phyloP scores from a whole-genome alignment of 2,888 invertebrate species.

The Leptopilina syphax region DNA sequence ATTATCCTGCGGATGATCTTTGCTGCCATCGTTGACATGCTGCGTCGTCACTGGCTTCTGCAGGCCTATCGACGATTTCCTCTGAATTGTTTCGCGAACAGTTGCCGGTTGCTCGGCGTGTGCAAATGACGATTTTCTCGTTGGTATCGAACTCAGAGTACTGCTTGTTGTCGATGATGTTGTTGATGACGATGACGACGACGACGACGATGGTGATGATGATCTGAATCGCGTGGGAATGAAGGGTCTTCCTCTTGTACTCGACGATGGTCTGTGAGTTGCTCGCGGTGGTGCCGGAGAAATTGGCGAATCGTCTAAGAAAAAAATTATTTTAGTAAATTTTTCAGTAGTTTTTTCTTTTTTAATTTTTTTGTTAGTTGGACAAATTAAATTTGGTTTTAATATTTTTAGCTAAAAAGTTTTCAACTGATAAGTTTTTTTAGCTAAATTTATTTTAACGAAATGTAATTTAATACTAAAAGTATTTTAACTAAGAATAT shows the following conservation, averaged over 20 bases:
- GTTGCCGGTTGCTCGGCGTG: slow-evolving; percentile 69
- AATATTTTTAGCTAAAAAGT: too few species aligned
- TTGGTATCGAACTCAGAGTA: slow-evolving; percentile 58
- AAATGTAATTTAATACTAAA: too few species aligned
- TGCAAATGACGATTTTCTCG: slow-evolving; percentile 51
- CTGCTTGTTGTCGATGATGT: slow-evolving; percentile 56
- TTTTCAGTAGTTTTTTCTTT: too few species aligned
- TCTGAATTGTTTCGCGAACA: slow-evolving; percentile 69
- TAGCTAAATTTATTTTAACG: too few species aligned
- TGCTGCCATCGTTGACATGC: slow-evolving; percentile 71
- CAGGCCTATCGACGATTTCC: slow-evolving; percentile 68
- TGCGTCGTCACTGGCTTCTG: slow-evolving; percentile 63
- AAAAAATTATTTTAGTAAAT: neutral
- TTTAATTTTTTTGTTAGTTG: too few species aligned
- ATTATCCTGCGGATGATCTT: slow-evolving; percentile 88
- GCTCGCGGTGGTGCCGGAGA: slow-evolving; percentile 66
- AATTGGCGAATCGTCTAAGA: slow-evolving; percentile 77
- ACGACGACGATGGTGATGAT: slow-evolving; percentile 63
- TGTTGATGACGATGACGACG: slow-evolving; percentile 64
- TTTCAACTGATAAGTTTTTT: too few species aligned
- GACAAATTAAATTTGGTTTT: too few species aligned
- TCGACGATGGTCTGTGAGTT: slow-evolving; percentile 65
- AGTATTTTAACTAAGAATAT: too few species aligned
- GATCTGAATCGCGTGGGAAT: slow-evolving; percentile 68
- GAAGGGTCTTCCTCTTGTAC: slow-evolving; percentile 74